These are phyloP conservation scores for Alligator mississippiensis DNA, from an alignment of 2,113 vertebrate species.

Conservation along the genomic window DNA sequence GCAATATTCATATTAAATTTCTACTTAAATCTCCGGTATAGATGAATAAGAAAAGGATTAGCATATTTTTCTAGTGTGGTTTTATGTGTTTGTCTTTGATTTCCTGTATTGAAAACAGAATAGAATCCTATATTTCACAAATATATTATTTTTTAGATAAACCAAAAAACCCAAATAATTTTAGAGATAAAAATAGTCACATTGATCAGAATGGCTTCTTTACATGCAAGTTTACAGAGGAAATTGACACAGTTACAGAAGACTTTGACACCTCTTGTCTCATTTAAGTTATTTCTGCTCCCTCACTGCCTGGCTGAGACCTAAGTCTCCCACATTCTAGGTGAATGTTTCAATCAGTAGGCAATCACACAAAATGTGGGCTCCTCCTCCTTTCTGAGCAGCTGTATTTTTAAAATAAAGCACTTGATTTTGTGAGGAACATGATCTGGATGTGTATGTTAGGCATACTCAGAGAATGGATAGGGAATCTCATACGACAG, in stretches of 20 bases:
- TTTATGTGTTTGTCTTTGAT: conserved; percentile 67
- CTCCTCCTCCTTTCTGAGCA: too few species aligned
- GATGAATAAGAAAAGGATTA: conserved; percentile 77
- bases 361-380: too few species aligned
- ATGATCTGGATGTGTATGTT: too few species aligned
- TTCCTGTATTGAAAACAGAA: conserved; percentile 30
- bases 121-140: background rate
- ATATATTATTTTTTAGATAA: conserved; percentile 13
- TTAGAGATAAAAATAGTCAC: background rate
- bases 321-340: too few species aligned
- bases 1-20: conserved; percentile 81
- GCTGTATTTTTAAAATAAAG: too few species aligned
- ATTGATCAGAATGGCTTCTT: background rate
- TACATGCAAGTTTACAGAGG: background rate
- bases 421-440: too few species aligned
- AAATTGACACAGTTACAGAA: background rate
- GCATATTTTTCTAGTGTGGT: conserved; percentile 71
- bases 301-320: background rate
- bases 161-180: background rate
- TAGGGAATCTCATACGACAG: too few species aligned
- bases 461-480: too few species aligned
- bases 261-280: background rate
- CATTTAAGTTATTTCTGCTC: background rate
- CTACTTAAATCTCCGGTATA: conserved; percentile 67
- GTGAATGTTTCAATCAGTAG: too few species aligned